Evolutionary conservation across 2,888 invertebrate species (phyloP).

Genomic region (Eulithis prunata): DNA sequence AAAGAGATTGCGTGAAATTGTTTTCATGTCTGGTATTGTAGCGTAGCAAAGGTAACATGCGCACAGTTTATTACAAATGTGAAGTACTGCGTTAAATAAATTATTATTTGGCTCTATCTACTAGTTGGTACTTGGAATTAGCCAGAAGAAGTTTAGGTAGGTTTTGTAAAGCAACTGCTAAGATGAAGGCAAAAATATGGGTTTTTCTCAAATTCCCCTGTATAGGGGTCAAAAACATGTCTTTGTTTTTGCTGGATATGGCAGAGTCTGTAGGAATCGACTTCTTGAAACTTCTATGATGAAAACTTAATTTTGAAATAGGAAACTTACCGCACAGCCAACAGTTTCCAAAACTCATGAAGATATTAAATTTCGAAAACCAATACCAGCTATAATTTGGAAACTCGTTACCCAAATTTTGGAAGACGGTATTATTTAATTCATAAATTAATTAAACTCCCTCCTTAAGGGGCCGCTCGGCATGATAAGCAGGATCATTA

Average conservation of each 20-base stretch:
- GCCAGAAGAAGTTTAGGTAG: too few relatives aligned
- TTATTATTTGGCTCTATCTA: too few relatives aligned
- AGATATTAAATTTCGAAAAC: constrained; percentile 25
- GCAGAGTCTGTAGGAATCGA: not conserved
- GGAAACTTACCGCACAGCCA: not conserved
- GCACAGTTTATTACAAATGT: too few relatives aligned
- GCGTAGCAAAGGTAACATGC: too few relatives aligned
- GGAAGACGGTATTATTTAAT: constrained; percentile 64
- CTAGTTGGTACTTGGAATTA: too few relatives aligned
- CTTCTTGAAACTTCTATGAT: not conserved
- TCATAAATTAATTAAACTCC: constrained; percentile 79
- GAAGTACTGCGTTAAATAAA: too few relatives aligned
- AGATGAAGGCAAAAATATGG: too few relatives aligned
- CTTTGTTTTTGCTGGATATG: not conserved
- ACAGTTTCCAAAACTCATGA: constrained; percentile 10
- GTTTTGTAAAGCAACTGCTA: too few relatives aligned
- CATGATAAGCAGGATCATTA: constrained; percentile 78
- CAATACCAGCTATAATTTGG: constrained; percentile 46
- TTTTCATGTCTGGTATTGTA: constrained; percentile 4
- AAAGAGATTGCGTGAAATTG: constrained; percentile 9
- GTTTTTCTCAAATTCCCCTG: too few relatives aligned
- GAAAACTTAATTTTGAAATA: not conserved
- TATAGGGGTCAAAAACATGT: too few relatives aligned
- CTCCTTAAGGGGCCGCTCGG: constrained; percentile 47
- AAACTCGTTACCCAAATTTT: constrained; percentile 60